Conservation (phyloP, 1,140 invertebrate species). For the Muscidifurax raptorellus region DNA sequence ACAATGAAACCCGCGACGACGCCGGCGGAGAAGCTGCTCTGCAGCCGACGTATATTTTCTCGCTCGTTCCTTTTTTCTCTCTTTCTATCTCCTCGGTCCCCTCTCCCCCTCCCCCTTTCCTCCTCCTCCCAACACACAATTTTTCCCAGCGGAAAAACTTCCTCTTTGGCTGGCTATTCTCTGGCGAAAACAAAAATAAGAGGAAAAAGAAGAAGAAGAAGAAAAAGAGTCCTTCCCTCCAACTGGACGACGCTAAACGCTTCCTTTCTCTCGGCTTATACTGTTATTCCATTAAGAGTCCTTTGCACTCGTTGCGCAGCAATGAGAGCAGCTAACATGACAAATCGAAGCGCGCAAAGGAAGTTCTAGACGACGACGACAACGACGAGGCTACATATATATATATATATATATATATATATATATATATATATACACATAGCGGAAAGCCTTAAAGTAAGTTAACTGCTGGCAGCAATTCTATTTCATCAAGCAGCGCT, state of each 20-base stretch:
- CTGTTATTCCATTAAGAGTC: constrained; percentile 41
- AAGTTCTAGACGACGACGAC: neutral
- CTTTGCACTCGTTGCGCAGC: constrained; percentile 18
- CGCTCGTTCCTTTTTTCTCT: constrained; percentile 4
- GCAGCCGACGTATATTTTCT: constrained; percentile 9
- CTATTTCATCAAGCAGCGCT: neutral
- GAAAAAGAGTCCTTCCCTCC: neutral
- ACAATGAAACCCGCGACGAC: constrained; percentile 57
- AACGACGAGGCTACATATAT: too few species aligned
- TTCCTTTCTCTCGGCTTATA: neutral
- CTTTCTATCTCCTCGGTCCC: neutral
- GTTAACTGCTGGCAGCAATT: constrained; percentile 23
- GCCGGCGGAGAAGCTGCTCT: constrained; percentile 38
- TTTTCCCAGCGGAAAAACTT: constrained; percentile 15
- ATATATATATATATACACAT: too few species aligned
- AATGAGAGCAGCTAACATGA: constrained; percentile 24
- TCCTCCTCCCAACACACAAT: neutral
- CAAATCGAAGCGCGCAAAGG: constrained; percentile 43
- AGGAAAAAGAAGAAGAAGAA: neutral
- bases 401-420: too few species aligned
- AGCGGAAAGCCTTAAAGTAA: constrained; percentile 8
- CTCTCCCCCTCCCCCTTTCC: neutral
- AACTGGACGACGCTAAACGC: neutral
- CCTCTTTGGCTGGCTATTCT: neutral
- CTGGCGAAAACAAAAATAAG: constrained; percentile 7